These are phyloP conservation scores for Dipodomys spectabilis DNA, from an alignment of 2,113 vertebrate species.

Conservation along the genomic window DNA sequence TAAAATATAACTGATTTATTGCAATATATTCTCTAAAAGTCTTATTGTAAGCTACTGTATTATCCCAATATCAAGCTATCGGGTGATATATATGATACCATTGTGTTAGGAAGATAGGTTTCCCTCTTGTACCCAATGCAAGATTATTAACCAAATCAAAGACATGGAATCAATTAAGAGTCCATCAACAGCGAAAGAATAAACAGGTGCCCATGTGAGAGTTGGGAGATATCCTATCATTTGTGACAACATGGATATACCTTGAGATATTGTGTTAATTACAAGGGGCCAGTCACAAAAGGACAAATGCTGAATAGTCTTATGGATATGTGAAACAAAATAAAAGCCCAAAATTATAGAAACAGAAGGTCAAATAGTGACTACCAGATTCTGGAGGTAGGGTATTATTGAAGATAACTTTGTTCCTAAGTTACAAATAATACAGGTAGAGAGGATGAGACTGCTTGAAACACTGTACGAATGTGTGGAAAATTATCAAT, in stretches of 20 bases:
- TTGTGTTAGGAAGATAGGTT: neutral
- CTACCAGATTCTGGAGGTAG: neutral
- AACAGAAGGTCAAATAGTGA: neutral
- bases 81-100: neutral
- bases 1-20: neutral
- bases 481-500: too few relatives aligned
- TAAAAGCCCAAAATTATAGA: neutral
- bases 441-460: too few relatives aligned
- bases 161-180: neutral
- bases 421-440: neutral
- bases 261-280: neutral
- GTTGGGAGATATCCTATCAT: neutral
- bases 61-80: too few relatives aligned
- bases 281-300: neutral
- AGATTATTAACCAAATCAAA: neutral
- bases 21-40: neutral
- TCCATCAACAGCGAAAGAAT: neutral
- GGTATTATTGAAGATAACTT: neutral
- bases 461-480: too few relatives aligned
- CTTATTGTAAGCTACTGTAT: too few relatives aligned
- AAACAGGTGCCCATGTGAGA: neutral
- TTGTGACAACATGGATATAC: neutral
- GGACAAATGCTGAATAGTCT: neutral
- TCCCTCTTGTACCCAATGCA: neutral
- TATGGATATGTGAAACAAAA: neutral